Percentiles rank a stretch among this genome's conserved stretches.
Conservation (phyloP, 2,888 invertebrate species). For the Oxystoma pomonae region DNA sequence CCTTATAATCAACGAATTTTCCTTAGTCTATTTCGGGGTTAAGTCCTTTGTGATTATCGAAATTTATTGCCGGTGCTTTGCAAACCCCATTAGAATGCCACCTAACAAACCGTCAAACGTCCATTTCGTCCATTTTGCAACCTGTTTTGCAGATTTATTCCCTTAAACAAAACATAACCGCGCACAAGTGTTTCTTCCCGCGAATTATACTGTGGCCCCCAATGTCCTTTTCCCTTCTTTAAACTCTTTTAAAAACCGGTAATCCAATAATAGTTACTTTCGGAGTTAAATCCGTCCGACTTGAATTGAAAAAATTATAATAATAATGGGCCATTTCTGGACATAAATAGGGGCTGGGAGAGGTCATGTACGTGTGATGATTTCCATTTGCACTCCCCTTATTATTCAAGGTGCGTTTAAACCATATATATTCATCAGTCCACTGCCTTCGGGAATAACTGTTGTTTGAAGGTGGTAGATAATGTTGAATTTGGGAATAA, state of each 20-base stretch:
- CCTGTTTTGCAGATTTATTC: conserved; percentile 23
- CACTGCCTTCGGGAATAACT: too few relatives aligned
- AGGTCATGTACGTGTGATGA: not conserved
- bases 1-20: not conserved
- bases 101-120: conserved; percentile 10
- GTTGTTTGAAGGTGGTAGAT: too few relatives aligned
- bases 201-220: not conserved
- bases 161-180: conserved; percentile 19
- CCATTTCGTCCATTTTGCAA: conserved; percentile 17
- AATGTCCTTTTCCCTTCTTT: conserved; percentile 13
- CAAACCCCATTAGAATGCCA: conserved; percentile 5
- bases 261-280: conserved; percentile 7
- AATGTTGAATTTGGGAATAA: too few relatives aligned
- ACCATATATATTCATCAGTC: too few relatives aligned
- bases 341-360: not conserved
- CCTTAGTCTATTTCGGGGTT: not conserved
- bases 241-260: conserved; percentile 17
- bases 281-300: conserved; percentile 9
- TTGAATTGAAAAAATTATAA: conserved; percentile 17
- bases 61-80: not conserved
- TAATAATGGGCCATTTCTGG: conserved; percentile 11
- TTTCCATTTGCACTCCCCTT: not conserved
- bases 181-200: conserved; percentile 18
- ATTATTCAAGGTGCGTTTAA: not conserved
- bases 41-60: not conserved